Evolutionary conservation across 2,797 vertebrate genomes (phyloP), one percentile per base, ranked within the genome.

Genomic region (Esox lucius): DNA sequence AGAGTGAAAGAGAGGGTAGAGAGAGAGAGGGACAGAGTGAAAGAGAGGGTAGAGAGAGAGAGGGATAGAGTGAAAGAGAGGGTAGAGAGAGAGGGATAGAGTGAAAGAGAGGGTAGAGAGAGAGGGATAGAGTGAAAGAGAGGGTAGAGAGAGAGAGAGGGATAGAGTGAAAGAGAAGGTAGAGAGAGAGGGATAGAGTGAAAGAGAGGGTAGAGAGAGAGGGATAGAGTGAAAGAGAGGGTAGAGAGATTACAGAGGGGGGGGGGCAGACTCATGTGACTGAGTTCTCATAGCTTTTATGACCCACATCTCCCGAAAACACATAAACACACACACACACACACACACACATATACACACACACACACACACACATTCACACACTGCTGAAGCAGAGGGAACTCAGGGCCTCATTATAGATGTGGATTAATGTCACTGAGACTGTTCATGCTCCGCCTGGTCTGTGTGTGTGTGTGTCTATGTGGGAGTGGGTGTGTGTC

Each of bases 391-490:
- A 61, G 49, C 65, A 49, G 46, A 26, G 24, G 64, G 75, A 26
- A 33, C 49, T 1, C n/a, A 42, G 81, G 77, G 71, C 79, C 78
- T 86, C 87, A 86, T 90, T 87, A 88, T 80, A 80, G 65, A 77
- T 77, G 77, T 78, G 85, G 86, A 91, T 90, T 87, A 87, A 81
- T 82, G 85, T 89, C 86, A 88, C 75, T n/a, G 77, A 76, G 75
- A 72, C 81, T 90, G 86, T 87, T 84, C 79, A 85, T 81, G 78
- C 77, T 84, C 68, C 73, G 65, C 66, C 72, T 76, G 81, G 82
- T 61, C 22, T 64, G 2, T 62, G 11, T 35, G 31, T 59, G 53
- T 59, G 17, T 19, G 48, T 71, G 49, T 9, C 26, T 61, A 70
- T 61, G 28, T 72, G 53, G 42, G 70, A 39, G 70, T 42, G 51